A percentile compares a stretch with the other conserved stretches of the same genome.
phyloP scores from a whole-genome alignment of 2,888 invertebrate species.

The Noctua comes region DNA sequence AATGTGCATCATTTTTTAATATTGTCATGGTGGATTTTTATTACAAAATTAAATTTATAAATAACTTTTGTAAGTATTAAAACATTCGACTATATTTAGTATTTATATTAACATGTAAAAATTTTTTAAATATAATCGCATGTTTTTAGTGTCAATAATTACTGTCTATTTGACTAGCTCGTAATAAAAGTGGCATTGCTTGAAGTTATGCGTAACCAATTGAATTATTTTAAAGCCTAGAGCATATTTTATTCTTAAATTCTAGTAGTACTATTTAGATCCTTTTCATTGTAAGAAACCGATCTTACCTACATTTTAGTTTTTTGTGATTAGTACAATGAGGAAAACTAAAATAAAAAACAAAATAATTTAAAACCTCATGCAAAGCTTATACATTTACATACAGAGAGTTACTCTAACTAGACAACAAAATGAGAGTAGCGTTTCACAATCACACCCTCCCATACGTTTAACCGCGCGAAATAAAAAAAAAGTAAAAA shows the following conservation, averaged over 20 bases:
- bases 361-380: neutral
- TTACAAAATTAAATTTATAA: neutral
- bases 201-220: neutral
- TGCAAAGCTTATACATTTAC: neutral
- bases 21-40: neutral
- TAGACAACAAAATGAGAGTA: conserved; percentile 20
- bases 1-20: neutral
- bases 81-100: no score
- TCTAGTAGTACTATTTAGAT: neutral
- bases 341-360: neutral
- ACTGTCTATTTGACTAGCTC: conserved; percentile 6
- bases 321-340: neutral
- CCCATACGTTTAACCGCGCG: conserved; percentile 50
- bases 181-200: neutral
- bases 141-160: no score
- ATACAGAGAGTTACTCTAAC: neutral
- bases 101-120: no score
- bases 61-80: no score
- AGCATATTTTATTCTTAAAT: neutral
- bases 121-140: no score
- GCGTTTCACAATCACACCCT: conserved; percentile 59
- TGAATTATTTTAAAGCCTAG: neutral
- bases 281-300: neutral
- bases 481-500: conserved; percentile 67
- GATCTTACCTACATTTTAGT: no score